These are phyloP conservation scores for Oxyruncus cristatus DNA, from an alignment of 2,113 vertebrate genomes.

Conservation along the genomic window DNA sequence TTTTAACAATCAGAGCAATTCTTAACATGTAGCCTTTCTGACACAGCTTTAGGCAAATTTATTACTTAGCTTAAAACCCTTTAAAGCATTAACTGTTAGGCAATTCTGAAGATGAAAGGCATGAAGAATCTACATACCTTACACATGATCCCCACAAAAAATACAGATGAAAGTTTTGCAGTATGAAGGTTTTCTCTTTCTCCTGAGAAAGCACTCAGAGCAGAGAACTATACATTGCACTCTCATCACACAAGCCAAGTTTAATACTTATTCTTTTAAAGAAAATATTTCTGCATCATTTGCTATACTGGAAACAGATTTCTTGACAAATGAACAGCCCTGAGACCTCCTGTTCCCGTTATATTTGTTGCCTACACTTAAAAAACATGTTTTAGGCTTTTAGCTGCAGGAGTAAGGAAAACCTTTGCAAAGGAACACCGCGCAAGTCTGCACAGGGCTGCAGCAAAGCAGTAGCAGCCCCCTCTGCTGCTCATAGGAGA, in stretches of 20 bases:
- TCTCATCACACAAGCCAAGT: background rate
- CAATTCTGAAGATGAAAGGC: background rate
- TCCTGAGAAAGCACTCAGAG: background rate
- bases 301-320: background rate
- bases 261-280: background rate
- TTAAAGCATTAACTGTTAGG: background rate
- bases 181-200: background rate
- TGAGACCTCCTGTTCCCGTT: background rate
- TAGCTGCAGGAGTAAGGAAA: background rate
- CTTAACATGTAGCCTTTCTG: background rate
- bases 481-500: conserved; percentile 67
- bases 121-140: background rate
- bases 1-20: background rate
- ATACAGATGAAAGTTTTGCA: background rate
- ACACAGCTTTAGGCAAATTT: background rate
- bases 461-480: conserved; percentile 4
- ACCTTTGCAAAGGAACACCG: background rate
- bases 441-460: background rate
- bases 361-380: background rate
- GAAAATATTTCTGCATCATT: background rate
- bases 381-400: background rate
- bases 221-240: background rate
- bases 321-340: background rate
- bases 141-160: background rate
- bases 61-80: background rate